Conservation (phyloP, 2,797 vertebrate genomes). For the Hipposideros larvatus region DNA sequence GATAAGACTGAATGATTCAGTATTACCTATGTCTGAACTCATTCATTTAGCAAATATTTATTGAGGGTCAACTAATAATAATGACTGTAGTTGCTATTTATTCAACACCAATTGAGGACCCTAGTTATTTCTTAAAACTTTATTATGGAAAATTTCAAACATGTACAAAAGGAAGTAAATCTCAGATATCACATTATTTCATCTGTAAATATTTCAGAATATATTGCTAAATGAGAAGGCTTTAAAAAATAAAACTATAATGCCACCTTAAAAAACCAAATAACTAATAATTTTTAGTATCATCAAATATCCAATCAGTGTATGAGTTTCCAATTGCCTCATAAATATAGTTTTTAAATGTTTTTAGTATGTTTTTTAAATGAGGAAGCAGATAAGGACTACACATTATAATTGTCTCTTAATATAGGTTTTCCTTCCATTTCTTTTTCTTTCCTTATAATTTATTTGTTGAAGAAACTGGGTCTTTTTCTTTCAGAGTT, state of each 20-base stretch:
- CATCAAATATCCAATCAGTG: not conserved
- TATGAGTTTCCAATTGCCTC: not conserved
- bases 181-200: not conserved
- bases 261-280: not conserved
- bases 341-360: not conserved
- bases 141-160: not conserved
- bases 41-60: constrained; percentile 39
- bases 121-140: not conserved
- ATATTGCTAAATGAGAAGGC: not conserved
- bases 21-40: not conserved
- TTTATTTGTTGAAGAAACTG: too few species aligned
- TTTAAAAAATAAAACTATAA: not conserved
- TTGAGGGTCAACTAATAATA: constrained; percentile 18
- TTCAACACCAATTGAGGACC: not conserved
- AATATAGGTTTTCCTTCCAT: not conserved
- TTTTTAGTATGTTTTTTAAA: not conserved
- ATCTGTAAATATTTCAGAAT: constrained; percentile 14
- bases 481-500: too few species aligned
- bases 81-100: constrained; percentile 30
- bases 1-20: not conserved
- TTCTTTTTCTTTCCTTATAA: too few species aligned
- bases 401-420: not conserved
- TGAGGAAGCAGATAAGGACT: not conserved
- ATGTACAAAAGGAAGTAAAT: not conserved
- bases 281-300: constrained; percentile 8